A percentile compares a stretch with the other conserved stretches of the same genome.
These are phyloP conservation scores for Malacosoma neustria DNA, from an alignment of 2,888 invertebrate species.

Conservation along the genomic window DNA sequence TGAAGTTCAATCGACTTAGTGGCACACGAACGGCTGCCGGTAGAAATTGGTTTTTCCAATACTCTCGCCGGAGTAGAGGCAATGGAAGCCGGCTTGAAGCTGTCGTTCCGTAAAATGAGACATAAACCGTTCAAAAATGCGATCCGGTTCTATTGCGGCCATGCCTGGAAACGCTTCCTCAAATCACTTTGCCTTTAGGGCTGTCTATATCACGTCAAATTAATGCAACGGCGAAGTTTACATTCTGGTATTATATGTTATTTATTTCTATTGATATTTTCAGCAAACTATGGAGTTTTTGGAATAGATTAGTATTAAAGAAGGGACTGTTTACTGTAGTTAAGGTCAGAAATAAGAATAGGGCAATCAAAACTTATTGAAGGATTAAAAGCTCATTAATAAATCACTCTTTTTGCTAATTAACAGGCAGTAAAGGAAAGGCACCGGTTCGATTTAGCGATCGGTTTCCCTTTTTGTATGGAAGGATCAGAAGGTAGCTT, in stretches of 20 bases:
- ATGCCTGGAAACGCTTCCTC: slow-evolving; percentile 19
- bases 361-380: too few species aligned
- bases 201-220: slow-evolving; percentile 6
- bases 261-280: too few species aligned
- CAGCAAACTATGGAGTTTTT: too few species aligned
- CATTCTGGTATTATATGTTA: neutral
- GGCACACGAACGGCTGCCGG: slow-evolving; percentile 35
- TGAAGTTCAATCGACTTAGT: slow-evolving; percentile 51
- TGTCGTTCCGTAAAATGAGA: slow-evolving; percentile 61
- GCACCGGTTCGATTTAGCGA: too few species aligned
- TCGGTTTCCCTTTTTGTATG: too few species aligned
- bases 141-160: slow-evolving; percentile 32
- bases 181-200: slow-evolving; percentile 17
- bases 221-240: neutral
- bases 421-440: too few species aligned
- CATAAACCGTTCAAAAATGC: slow-evolving; percentile 60
- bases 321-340: too few species aligned
- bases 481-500: too few species aligned
- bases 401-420: too few species aligned
- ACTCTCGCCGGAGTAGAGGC: slow-evolving; percentile 23
- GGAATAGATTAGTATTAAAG: too few species aligned
- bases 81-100: slow-evolving; percentile 27
- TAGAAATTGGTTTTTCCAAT: slow-evolving; percentile 58
- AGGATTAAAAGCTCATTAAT: too few species aligned
- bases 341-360: too few species aligned